Base-by-base conservation (phyloP, 2,797 vertebrate genomes). In the Rhinoraja longicauda region DNA sequence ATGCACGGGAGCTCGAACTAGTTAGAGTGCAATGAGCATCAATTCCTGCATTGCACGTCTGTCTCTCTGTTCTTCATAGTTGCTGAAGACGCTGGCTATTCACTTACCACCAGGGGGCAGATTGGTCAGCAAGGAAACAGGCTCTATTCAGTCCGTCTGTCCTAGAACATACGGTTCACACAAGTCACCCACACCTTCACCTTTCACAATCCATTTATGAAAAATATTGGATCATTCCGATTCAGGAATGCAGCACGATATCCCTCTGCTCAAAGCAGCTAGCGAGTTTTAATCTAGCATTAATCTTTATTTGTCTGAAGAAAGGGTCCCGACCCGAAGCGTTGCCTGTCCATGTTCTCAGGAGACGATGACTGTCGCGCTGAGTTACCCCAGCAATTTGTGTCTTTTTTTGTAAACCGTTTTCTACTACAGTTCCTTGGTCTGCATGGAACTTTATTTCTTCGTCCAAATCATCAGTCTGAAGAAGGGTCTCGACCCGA, bases 21-120 rank as follows among this genome's bases (percentile, higher is more conserved):
- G 45, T 45, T 45, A 81, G 78, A 81, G 19, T 24, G 7, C 53
- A 53, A 39, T 78, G 53, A 39, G 79, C 79, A 82, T 26, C 79
- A 82, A 29, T 82, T 57, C 45, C 81, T n/a, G 39, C 78, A 81
- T 81, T 81, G 21, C 45, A n/a, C n/a, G n/a, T n/a, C 32, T 17
- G 4, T 39, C 78, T 6, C 19, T 53, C 76, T 39, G 26, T 81
- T 17, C 17, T 19, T 9, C n/a, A 9, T 36, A 81, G 36, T 45
- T 59, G n/a, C 88, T 73, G 70, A 57, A 45, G 36, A 0, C 72
- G 90, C 36, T 39, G 70, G 72, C 12, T 29, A 70, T 15, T 57
- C 39, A 15, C 39, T 75, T 75, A 92, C 67, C 90, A 39, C 90
- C 67, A 92, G 90, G 70, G 90, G 90, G 70, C 26, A 75, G 70